Evolutionary conservation across 2,797 vertebrate species (phyloP).

Genomic region (Carduelis carduelis): DNA sequence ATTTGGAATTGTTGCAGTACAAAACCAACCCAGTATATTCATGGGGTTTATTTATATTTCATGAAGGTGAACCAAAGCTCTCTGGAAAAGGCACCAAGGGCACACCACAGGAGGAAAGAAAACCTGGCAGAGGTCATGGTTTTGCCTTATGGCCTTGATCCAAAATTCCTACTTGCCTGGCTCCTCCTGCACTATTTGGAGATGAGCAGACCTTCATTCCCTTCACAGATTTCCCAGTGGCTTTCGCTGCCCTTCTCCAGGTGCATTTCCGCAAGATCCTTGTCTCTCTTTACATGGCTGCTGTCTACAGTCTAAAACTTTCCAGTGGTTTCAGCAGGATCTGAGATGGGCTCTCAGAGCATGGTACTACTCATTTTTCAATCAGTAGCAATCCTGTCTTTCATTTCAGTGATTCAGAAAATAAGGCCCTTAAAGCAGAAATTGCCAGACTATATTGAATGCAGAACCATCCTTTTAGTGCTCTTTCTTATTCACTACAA

Average conservation of each 20-base stretch:
- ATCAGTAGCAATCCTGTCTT: slow-evolving; percentile 8
- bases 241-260: not conserved
- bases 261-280: not conserved
- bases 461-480: slow-evolving; percentile 14
- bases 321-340: not conserved
- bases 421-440: slow-evolving; percentile 2
- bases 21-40: not conserved
- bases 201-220: not conserved
- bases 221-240: not conserved
- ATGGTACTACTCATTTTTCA: slow-evolving; percentile 8
- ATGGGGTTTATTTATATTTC: not conserved
- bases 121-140: not conserved
- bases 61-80: not conserved
- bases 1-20: not conserved
- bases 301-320: not conserved
- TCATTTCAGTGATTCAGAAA: slow-evolving; percentile 8
- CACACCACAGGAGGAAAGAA: not conserved
- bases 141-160: not conserved
- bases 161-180: not conserved
- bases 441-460: slow-evolving; percentile 13
- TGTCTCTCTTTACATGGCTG: not conserved
- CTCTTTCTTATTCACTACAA: slow-evolving; percentile 16
- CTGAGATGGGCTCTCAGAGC: not conserved
- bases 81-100: not conserved
- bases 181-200: not conserved